Percentiles rank a stretch among this genome's conserved stretches.
phyloP scores from a whole-genome alignment of 2,113 vertebrate species.

The Excalfactoria chinensis region DNA sequence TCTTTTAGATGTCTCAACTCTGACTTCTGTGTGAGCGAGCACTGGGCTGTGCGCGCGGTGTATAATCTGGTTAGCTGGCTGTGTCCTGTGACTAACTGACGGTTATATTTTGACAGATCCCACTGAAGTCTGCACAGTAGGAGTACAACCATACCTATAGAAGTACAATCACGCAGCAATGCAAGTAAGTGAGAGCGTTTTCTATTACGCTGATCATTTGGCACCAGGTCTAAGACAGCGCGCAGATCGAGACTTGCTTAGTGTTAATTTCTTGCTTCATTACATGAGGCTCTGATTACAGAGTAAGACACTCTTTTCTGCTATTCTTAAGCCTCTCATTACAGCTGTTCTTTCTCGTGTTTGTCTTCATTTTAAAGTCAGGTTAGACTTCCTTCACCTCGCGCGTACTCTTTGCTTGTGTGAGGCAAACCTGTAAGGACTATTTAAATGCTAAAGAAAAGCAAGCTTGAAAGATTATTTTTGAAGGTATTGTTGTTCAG shows the following conservation, averaged over 20 bases:
- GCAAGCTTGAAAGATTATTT: neutral
- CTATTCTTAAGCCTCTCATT: neutral
- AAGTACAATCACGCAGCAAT: constrained; percentile 78
- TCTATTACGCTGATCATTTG: constrained; percentile 50
- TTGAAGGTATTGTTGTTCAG: neutral
- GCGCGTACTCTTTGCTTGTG: neutral
- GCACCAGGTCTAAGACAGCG: constrained; percentile 18
- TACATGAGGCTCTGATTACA: constrained; percentile 23
- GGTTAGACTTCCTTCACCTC: neutral
- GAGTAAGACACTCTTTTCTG: neutral
- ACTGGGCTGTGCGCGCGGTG: constrained; percentile 28
- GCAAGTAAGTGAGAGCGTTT: constrained; percentile 82
- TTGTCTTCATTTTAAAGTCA: neutral
- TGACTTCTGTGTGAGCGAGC: neutral
- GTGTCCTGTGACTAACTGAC: constrained; percentile 83
- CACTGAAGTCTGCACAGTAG: constrained; percentile 85
- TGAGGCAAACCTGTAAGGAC: neutral
- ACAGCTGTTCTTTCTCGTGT: neutral
- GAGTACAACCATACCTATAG: constrained; percentile 89
- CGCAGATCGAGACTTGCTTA: constrained; percentile 35
- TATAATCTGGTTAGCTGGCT: constrained; percentile 80
- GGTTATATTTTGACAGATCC: constrained; percentile 88
- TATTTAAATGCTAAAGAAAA: neutral
- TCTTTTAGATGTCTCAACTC: neutral
- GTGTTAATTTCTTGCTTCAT: constrained; percentile 59